These are phyloP conservation scores for Orthosia cruda DNA, from an alignment of 2,888 invertebrate genomes.

Conservation along the genomic window DNA sequence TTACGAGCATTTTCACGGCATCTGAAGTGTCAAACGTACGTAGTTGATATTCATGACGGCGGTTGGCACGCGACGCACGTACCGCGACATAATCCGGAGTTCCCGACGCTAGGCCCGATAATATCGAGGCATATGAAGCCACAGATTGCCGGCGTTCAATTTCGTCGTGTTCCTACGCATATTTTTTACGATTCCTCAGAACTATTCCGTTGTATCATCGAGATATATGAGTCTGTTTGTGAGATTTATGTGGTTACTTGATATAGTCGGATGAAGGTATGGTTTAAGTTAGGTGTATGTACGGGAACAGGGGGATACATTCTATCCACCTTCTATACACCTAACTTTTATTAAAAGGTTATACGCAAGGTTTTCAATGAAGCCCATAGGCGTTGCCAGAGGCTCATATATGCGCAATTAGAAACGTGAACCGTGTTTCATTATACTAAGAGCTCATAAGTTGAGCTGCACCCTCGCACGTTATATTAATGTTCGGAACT, in stretches of 20 bases:
- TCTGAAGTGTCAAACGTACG: conserved; percentile 73
- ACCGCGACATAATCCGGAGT: conserved; percentile 64
- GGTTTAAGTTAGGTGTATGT: no score
- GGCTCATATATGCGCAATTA: no score
- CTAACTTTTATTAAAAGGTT: no score
- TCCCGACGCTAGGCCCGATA: conserved; percentile 68
- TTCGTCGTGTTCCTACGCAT: conserved; percentile 56
- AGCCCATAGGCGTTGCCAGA: no score
- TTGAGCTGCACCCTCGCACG: no score
- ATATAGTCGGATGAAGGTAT: no score
- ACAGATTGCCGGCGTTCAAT: conserved; percentile 68
- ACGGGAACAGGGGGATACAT: no score
- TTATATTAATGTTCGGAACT: no score
- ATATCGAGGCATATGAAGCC: conserved; percentile 65
- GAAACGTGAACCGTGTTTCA: no score
- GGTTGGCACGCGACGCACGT: conserved; percentile 75
- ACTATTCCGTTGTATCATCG: conserved; percentile 63
- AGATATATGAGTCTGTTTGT: conserved; percentile 60
- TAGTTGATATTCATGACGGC: conserved; percentile 78
- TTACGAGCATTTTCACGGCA: conserved; percentile 69
- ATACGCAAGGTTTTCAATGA: no score
- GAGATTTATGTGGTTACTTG: conserved; percentile 62
- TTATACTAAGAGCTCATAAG: no score
- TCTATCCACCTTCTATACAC: no score
- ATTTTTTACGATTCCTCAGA: conserved; percentile 60